Base-by-base conservation (phyloP, 1,140 invertebrate genomes). In the Aphidius ervi region DNA sequence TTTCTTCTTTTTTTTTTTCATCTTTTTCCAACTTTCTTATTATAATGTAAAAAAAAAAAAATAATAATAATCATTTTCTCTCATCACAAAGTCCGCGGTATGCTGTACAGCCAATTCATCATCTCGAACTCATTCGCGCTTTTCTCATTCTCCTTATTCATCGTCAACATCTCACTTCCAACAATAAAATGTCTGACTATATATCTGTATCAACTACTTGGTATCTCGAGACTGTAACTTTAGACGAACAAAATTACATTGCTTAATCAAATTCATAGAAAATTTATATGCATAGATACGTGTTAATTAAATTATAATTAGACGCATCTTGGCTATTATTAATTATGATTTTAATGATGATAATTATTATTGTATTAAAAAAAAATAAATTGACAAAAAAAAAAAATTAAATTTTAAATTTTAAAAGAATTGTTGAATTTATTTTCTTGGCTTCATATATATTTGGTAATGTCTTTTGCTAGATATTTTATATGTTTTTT, bases 271-370 rank as follows among this genome's bases (percentile, higher is more conserved):
- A 61, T 61, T 61, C 59, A 56, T 56, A 47, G 46, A 55, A 42
- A 61, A 61, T 61, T 61, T 48, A 61, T 61, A 55, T 61, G 59
- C 59, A 61, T 54, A 60, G 50, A 56, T 61, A 61, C 46, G 52
- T 61, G 53, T 61, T 61, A 55, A 61, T 61, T 61, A 61, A 55
- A 47, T 41, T 39, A 61, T 61, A 61, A 61, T 61, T 61, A 61
- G 31, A 37, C 37, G 43, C 37, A n/a, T 53, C 43, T 45, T 37
- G 31, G 9, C 37, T 23, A 59, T 53, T 46, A 52, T 53, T n/a
- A 37, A 31, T 23, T 43, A 10, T 43, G 31, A 31, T 31, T 31
- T 31, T 31, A 31, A 31, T 31, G 4, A 31, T 31, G 2, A 31
- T 31, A 2, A 31, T 31, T 31, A 31, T 31, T 31, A 4, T 4